A percentile compares a stretch with the other conserved stretches of the same genome.
phyloP scores from a whole-genome alignment of 2,113 vertebrate species.

The Oriolus oriolus region DNA sequence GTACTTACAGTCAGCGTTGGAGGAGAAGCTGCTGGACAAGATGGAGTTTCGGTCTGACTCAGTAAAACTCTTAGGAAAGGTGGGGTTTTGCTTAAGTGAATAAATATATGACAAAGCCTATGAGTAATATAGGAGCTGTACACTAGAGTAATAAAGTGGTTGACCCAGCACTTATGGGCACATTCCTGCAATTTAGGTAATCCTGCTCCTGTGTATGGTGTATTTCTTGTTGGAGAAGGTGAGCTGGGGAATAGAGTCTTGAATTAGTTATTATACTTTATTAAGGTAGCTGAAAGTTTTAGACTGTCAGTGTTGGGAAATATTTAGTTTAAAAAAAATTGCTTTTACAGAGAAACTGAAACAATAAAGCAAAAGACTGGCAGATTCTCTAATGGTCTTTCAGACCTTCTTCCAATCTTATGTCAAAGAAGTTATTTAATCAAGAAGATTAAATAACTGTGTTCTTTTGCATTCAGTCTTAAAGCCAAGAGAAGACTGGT shows the following conservation, averaged over 20 bases:
- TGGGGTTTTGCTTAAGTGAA: not conserved
- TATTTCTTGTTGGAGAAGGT: not conserved
- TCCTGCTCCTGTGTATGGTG: not conserved
- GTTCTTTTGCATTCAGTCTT: not conserved
- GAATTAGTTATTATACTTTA: not conserved
- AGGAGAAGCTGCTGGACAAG: not conserved
- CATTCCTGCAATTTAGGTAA: not conserved
- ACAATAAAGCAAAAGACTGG: not conserved
- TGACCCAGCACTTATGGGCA: not conserved
- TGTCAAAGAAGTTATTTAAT: no score
- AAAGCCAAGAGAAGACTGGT: not conserved
- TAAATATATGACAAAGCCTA: not conserved
- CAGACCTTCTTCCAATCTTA: not conserved
- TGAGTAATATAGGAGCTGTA: not conserved
- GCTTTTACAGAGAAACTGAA: not conserved
- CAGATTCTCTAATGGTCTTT: not conserved
- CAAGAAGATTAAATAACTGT: not conserved
- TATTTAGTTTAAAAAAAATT: not conserved
- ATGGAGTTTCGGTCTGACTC: not conserved
- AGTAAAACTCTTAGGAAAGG: not conserved
- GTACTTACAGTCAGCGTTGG: not conserved
- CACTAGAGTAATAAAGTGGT: not conserved
- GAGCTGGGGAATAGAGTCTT: not conserved
- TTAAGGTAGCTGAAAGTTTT: not conserved
- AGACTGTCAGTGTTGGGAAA: not conserved